These are phyloP conservation scores for Drosophila truncata DNA, from an alignment of 1,140 invertebrate genomes.

Conservation along the genomic window DNA sequence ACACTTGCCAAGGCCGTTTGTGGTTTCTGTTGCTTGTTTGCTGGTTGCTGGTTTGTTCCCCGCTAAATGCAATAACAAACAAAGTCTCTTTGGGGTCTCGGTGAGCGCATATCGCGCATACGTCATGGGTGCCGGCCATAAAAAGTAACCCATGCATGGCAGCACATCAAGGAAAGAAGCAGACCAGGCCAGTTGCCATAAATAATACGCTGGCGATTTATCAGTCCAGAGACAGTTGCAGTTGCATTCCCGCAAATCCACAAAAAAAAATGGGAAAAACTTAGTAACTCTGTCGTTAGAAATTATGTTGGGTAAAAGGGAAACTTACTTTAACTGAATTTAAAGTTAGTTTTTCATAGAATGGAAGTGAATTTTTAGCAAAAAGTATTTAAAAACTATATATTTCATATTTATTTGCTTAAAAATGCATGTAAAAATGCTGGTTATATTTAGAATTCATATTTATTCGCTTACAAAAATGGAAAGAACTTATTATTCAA, in stretches of 20 bases:
- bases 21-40: constrained; percentile 12
- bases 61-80: constrained; percentile 37
- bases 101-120: constrained; percentile 61
- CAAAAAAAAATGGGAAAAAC: background rate
- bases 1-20: constrained; percentile 43
- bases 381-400: background rate
- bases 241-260: constrained; percentile 26
- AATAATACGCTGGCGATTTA: constrained; percentile 69
- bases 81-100: constrained; percentile 12
- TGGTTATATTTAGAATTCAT: no score
- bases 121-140: constrained; percentile 66
- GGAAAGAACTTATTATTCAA: background rate
- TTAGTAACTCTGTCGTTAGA: background rate
- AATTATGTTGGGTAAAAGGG: constrained; percentile 4
- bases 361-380: background rate
- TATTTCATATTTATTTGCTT: background rate
- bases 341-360: background rate
- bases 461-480: background rate
- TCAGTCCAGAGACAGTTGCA: constrained; percentile 60
- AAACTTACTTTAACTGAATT: background rate
- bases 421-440: no score
- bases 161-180: constrained; percentile 24
- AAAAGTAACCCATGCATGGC: constrained; percentile 61
- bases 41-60: background rate
- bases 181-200: constrained; percentile 35